Percentiles rank a stretch among this genome's conserved stretches.
Evolutionary conservation across 2,888 invertebrate species (phyloP).

Genomic region (Phaedon cochleariae): DNA sequence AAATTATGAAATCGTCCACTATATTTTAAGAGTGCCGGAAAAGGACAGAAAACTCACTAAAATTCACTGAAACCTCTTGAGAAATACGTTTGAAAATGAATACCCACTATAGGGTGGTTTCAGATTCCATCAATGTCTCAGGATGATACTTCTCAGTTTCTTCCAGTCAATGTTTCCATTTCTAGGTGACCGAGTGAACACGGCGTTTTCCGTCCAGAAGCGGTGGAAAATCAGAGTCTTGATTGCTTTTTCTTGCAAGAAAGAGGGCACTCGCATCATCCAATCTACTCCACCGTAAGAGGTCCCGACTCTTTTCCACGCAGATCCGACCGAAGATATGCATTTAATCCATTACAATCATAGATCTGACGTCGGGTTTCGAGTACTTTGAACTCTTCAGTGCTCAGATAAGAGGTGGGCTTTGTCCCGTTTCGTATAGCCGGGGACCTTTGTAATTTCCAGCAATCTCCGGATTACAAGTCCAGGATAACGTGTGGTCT

Average conservation of each 20-base stretch:
- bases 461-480: conserved; percentile 46
- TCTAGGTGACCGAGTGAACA: conserved; percentile 3
- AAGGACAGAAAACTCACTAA: no score
- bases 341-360: conserved; percentile 52
- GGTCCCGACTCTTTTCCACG: conserved; percentile 37
- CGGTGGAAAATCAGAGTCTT: conserved; percentile 28
- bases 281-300: conserved; percentile 43
- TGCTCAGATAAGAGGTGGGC: conserved; percentile 45
- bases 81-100: no score
- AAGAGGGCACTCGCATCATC: conserved; percentile 37
- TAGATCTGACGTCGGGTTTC: conserved; percentile 42
- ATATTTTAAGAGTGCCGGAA: no score
- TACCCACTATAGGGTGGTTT: no score
- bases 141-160: background rate
- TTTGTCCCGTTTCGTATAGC: conserved; percentile 41
- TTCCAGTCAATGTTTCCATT: background rate
- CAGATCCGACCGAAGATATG: conserved; percentile 47
- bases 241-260: conserved; percentile 39
- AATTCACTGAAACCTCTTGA: no score
- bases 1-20: no score
- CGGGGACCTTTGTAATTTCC: conserved; percentile 40
- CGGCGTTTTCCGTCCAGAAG: conserved; percentile 2
- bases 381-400: conserved; percentile 44
- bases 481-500: conserved; percentile 11
- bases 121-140: no score